These are phyloP conservation scores for Actinostola sp. DNA, from an alignment of 92 coral and sea anemone species.

Conservation along the genomic window DNA sequence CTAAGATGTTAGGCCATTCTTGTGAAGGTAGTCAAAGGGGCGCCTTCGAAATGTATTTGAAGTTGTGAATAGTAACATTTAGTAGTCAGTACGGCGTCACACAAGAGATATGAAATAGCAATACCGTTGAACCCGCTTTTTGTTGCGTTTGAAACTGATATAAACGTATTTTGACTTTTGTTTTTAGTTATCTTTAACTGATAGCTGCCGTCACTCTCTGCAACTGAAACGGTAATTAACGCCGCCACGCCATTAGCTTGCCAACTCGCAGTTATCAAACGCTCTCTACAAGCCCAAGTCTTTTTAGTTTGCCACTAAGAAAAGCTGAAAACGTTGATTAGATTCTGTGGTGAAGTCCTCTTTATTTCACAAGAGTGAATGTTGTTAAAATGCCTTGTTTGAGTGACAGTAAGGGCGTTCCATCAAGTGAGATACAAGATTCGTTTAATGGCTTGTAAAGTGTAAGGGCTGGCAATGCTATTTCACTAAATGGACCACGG, in stretches of 20 bases:
- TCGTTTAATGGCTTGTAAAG: constrained; percentile 34
- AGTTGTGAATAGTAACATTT: constrained; percentile 21
- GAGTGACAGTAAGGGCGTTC: constrained; percentile 29
- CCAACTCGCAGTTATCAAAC: neutral
- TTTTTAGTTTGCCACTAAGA: constrained; percentile 1
- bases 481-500: constrained; percentile 24
- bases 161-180: constrained; percentile 22
- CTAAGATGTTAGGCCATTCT: constrained; percentile 3
- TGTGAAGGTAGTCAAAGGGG: constrained; percentile 20
- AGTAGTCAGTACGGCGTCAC: constrained; percentile 29
- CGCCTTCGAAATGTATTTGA: constrained; percentile 35
- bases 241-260: neutral
- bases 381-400: neutral
- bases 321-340: neutral
- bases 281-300: neutral
- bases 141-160: constrained; percentile 12
- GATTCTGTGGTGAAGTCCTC: constrained; percentile 21
- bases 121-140: constrained; percentile 34
- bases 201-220: constrained; percentile 16
- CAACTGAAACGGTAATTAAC: constrained; percentile 6
- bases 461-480: constrained; percentile 26
- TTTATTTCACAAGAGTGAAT: neutral
- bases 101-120: constrained; percentile 16
- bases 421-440: constrained; percentile 27
- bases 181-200: neutral